These are phyloP conservation scores for Rhinatrema bivittatum DNA, from an alignment of 2,797 vertebrate genomes.

Conservation along the genomic window DNA sequence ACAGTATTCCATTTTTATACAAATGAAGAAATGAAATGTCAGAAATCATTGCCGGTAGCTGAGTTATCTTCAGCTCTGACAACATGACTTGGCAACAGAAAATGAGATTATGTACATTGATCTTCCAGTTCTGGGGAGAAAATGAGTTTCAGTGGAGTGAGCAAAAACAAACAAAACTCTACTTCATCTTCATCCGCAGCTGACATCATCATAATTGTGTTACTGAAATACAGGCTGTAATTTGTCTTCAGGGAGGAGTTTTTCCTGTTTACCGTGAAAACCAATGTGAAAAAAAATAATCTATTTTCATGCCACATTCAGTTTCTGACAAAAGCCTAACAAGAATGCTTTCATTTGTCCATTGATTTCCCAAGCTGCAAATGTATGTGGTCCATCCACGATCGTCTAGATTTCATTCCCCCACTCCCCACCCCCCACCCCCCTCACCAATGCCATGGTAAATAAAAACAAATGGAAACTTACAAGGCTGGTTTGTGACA, in stretches of 20 bases:
- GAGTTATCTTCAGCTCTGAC: too few relatives aligned
- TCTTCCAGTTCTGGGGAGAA: conserved; percentile 1
- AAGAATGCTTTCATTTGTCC: conserved; percentile 38
- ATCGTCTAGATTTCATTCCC: too few relatives aligned
- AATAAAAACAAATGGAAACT: conserved; percentile 37
- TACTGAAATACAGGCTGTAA: conserved; percentile 48
- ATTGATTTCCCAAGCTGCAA: too few relatives aligned
- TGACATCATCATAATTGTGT: conserved; percentile 52
- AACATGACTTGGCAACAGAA: too few relatives aligned
- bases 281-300: conserved; percentile 44
- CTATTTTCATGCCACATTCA: conserved; percentile 45
- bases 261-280: conserved; percentile 46
- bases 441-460: conserved; percentile 32
- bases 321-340: conserved; percentile 37
- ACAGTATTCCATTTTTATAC: too few relatives aligned
- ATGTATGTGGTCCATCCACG: too few relatives aligned
- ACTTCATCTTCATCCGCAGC: conserved; percentile 59
- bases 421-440: conserved; percentile 32
- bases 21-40: too few relatives aligned
- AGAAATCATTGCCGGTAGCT: too few relatives aligned
- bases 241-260: conserved; percentile 38
- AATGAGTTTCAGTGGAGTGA: background rate
- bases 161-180: conserved; percentile 33
- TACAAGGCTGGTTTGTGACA: conserved; percentile 25
- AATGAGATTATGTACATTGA: too few relatives aligned